A percentile compares a stretch with the other conserved stretches of the same genome.
Evolutionary conservation across 2,113 vertebrate genomes (phyloP).

Genomic region (Scomber japonicus): DNA sequence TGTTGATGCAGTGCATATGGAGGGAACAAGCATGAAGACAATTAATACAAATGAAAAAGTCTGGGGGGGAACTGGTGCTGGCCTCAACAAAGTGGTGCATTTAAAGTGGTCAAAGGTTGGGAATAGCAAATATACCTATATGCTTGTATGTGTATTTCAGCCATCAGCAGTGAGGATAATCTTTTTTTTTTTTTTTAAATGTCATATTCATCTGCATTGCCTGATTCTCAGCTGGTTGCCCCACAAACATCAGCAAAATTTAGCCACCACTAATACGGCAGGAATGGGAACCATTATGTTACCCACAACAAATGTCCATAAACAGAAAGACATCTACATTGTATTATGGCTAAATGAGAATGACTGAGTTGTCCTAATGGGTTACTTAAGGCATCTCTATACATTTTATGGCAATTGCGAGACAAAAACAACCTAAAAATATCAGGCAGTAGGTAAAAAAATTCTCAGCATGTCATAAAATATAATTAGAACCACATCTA

Average conservation of each 20-base stretch:
- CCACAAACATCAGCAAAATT: constrained; percentile 1
- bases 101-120: constrained; percentile 21
- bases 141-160: not conserved
- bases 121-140: not conserved
- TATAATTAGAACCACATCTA: not conserved
- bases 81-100: not conserved
- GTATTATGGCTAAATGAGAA: constrained; percentile 2
- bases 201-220: not conserved
- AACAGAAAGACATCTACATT: not conserved
- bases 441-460: too few relatives aligned
- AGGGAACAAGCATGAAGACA: constrained; percentile 27
- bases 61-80: not conserved
- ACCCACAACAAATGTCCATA: constrained; percentile 8
- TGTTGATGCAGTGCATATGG: constrained; percentile 25
- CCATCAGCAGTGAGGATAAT: constrained; percentile 2
- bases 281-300: constrained; percentile 8
- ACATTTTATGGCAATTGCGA: not conserved
- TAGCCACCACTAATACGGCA: not conserved
- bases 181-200: not conserved
- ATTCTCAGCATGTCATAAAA: not conserved
- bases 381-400: not conserved
- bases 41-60: constrained; percentile 23
- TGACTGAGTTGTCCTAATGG: not conserved
- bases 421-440: not conserved
- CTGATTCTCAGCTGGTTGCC: constrained; percentile 8